Evolutionary conservation across 2,797 vertebrate genomes (phyloP).

Genomic region (Loriculus beryllinus): DNA sequence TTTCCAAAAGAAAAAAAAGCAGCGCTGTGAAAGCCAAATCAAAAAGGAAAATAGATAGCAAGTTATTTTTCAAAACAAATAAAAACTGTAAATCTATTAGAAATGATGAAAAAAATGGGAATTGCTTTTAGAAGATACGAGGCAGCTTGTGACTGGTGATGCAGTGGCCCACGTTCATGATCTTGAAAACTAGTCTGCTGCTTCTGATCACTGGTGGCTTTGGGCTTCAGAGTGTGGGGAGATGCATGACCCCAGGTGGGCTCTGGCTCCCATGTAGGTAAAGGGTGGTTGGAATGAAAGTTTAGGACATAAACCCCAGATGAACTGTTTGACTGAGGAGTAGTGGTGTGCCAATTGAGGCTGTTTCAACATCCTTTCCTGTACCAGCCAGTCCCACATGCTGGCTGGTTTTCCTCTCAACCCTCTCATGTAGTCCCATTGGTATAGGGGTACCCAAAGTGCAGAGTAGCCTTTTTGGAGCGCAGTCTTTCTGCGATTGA

Average conservation of each 20-base stretch:
- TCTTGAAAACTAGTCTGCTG: background rate
- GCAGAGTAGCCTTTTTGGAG: background rate
- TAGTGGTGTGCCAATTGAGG: rapidly evolving
- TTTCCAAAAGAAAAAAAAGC: background rate
- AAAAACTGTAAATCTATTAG: background rate
- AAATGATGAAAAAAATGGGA: background rate
- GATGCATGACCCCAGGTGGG: background rate
- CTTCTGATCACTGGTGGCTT: background rate
- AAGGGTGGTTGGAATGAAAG: background rate
- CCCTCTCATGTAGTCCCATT: rapidly evolving
- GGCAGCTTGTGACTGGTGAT: background rate
- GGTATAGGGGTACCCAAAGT: rapidly evolving
- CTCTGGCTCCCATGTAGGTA: background rate
- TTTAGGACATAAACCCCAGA: background rate
- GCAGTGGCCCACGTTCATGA: background rate
- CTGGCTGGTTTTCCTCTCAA: background rate
- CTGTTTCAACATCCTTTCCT: background rate
- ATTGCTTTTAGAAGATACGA: background rate
- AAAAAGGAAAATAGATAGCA: background rate
- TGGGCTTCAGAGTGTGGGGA: background rate
- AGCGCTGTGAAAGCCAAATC: background rate
- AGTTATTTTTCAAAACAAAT: background rate
- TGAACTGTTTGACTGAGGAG: background rate
- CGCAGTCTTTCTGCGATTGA: background rate
- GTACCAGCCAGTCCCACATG: rapidly evolving